Evolutionary conservation across 2,113 vertebrate genomes (phyloP), one percentile per base, ranked within the genome.

Genomic region (Leptobrachium leishanense): DNA sequence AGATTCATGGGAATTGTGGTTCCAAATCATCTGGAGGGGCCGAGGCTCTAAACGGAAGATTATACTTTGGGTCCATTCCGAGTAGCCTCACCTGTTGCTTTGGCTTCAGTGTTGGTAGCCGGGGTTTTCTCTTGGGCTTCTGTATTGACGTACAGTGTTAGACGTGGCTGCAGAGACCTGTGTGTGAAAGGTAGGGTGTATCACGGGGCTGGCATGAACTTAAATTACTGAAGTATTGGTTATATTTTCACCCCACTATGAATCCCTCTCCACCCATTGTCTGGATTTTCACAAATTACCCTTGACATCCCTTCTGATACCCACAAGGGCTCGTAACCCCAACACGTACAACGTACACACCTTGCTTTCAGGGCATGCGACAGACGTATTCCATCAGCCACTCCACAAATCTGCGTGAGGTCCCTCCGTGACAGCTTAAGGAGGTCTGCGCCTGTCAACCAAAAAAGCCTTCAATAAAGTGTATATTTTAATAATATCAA

Each of bases 351-450:
- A 50, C 8, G 8, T 68, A 54, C 76, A 9, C 75, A 89, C 88
- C 87, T 88, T 74, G 83, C 83, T 71, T 64, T 82, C 5, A 90
- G 78, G 2, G 83, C 84, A 20, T 86, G 84, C 82, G 82, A 86
- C 40, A 90, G 83, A 57, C 75, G 68, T 62, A 88, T 90, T 1
- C 88, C 87, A 0, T 89, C 86, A 0, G 87, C 87, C 12, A 84
- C 82, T 53, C 89, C 83, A 8, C 88, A 90, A 59, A 88, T 90
- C 82, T 88, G 89, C 73, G 87, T 84, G 5, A 91, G 86, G 68
- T 89, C 90, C 53, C 81, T 72, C 40, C 66, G 59, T 50, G 86
- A 86, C 11, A 90, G 82, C 82, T 84, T 89, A 77, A 92, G 77
- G 71, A 92, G 77, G 68, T 89, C 85, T 0, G 82, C 70, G 1